A percentile compares a stretch with the other conserved stretches of the same genome.
These are phyloP conservation scores for Ciconia maguari DNA, from an alignment of 2,113 vertebrate species.

Conservation along the genomic window DNA sequence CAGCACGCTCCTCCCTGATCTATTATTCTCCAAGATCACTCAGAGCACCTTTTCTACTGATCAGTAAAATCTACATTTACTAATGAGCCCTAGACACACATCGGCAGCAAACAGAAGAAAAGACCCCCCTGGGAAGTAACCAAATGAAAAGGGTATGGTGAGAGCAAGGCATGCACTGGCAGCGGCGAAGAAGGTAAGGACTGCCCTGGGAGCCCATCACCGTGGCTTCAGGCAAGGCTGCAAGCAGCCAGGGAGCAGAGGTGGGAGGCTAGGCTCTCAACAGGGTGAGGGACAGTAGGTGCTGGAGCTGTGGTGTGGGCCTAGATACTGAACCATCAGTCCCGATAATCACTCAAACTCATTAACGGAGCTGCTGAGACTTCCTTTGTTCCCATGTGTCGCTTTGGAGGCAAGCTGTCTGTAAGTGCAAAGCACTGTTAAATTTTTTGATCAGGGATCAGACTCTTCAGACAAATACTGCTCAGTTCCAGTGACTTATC, in stretches of 20 bases:
- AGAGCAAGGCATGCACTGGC: accelerated
- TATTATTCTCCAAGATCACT: background rate
- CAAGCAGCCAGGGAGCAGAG: background rate
- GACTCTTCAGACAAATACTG: background rate
- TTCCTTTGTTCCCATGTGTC: accelerated
- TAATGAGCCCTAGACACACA: background rate
- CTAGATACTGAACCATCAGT: background rate
- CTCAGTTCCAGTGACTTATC: background rate
- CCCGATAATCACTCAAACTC: background rate
- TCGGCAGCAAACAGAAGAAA: background rate
- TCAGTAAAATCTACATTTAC: background rate
- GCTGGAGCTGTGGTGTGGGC: background rate
- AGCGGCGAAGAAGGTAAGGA: accelerated
- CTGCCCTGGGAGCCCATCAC: background rate
- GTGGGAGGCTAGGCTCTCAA: background rate
- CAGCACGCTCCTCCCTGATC: background rate
- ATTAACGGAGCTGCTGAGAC: background rate
- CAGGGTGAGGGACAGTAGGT: background rate
- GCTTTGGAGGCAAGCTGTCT: background rate
- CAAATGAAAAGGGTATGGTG: background rate
- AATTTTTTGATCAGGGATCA: background rate
- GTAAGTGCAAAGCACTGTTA: background rate
- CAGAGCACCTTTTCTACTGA: background rate
- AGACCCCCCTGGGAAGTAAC: background rate
- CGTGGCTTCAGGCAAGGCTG: background rate